Evolutionary conservation across 1,140 invertebrate species (phyloP).

Genomic region (Temnothorax nylanderi): DNA sequence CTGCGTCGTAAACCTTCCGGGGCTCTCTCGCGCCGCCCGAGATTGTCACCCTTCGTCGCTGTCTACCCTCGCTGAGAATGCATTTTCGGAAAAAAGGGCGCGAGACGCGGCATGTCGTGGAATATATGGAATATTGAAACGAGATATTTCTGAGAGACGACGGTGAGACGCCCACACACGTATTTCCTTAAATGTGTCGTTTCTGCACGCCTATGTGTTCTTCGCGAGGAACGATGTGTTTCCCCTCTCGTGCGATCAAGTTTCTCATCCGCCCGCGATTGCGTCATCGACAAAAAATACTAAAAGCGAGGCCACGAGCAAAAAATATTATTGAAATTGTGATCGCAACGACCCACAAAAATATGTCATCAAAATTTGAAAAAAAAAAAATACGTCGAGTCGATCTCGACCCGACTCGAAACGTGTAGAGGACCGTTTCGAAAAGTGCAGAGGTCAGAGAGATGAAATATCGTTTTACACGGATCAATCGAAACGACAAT

Average conservation of each 20-base stretch:
- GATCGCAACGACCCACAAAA: background rate
- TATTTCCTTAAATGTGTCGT: conserved; percentile 35
- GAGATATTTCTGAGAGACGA: conserved; percentile 31
- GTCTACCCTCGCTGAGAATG: conserved; percentile 46
- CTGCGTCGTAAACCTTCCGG: conserved; percentile 46
- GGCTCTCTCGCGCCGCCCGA: background rate
- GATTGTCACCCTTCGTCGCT: conserved; percentile 57
- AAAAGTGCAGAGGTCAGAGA: conserved; percentile 39
- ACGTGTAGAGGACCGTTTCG: background rate
- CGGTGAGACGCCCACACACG: background rate
- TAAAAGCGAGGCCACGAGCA: background rate
- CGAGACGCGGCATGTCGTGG: background rate
- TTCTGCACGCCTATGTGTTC: background rate
- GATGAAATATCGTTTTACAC: conserved; percentile 9
- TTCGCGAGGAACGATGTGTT: background rate
- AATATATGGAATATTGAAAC: conserved; percentile 47
- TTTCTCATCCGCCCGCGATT: conserved; percentile 15
- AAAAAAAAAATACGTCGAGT: background rate
- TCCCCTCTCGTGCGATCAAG: background rate
- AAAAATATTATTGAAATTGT: conserved; percentile 29
- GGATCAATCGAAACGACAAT: conserved; percentile 25
- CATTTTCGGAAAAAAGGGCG: conserved; percentile 44
- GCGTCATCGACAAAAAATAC: background rate
- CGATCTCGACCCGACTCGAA: background rate
- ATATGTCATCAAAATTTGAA: background rate